Evolutionary conservation across 2,113 vertebrate species (phyloP).

Genomic region (Nansenia antarctica): DNA sequence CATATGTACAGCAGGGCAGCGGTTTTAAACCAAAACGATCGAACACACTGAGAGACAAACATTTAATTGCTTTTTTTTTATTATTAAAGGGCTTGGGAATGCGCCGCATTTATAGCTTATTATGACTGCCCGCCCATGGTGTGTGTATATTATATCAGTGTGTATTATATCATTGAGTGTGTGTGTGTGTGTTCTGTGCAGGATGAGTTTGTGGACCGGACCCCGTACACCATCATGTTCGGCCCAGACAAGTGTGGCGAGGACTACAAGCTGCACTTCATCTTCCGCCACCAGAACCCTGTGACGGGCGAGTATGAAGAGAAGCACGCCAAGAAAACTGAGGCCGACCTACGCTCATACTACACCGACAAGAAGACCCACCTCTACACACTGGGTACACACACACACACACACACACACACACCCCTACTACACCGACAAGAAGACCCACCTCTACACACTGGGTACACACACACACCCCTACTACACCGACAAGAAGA

Average conservation of each 20-base stretch:
- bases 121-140: too few species aligned
- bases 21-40: too few species aligned
- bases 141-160: too few species aligned
- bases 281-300: conserved; percentile 96
- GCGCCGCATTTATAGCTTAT: too few species aligned
- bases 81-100: too few species aligned
- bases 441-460: conserved; percentile 70
- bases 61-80: too few species aligned
- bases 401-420: conserved; percentile 71
- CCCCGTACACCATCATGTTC: conserved; percentile 97
- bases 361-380: conserved; percentile 98
- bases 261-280: conserved; percentile 98
- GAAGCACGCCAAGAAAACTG: conserved; percentile 94
- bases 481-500: background rate
- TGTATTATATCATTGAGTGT: too few species aligned
- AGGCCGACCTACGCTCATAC: conserved; percentile 90
- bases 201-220: conserved; percentile 96
- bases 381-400: conserved; percentile 88
- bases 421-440: background rate
- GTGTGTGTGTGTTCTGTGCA: conserved; percentile 53
- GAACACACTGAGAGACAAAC: too few species aligned
- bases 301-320: conserved; percentile 92
- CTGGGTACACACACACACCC: conserved; percentile 66
- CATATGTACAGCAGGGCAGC: too few species aligned
- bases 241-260: conserved; percentile 98